These are phyloP conservation scores for Antheraea assamensis DNA, from an alignment of 2,888 invertebrate genomes.

Conservation along the genomic window DNA sequence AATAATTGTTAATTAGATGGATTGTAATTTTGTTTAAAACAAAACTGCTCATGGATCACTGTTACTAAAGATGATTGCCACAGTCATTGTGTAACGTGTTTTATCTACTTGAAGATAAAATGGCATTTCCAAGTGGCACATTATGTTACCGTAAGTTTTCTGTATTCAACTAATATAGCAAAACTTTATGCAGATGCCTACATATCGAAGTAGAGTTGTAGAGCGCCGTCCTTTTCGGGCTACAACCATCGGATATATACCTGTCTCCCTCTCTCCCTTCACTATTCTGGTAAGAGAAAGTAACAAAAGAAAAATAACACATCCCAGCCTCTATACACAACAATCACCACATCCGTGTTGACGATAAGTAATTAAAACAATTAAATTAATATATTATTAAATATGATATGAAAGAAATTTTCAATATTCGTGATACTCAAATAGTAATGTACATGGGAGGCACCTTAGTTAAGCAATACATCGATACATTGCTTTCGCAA, in stretches of 20 bases:
- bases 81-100: constrained; percentile 22
- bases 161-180: constrained; percentile 41
- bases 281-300: constrained; percentile 79
- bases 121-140: constrained; percentile 21
- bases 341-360: constrained; percentile 48
- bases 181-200: constrained; percentile 53
- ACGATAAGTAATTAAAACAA: constrained; percentile 33
- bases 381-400: constrained; percentile 28
- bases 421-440: constrained; percentile 48
- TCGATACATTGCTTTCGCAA: constrained; percentile 44
- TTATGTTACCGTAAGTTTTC: constrained; percentile 23
- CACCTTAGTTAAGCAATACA: constrained; percentile 58
- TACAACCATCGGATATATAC: constrained; percentile 36
- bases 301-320: constrained; percentile 79
- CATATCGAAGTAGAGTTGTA: constrained; percentile 57
- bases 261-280: constrained; percentile 74
- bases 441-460: constrained; percentile 45
- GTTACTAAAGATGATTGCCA: constrained; percentile 30
- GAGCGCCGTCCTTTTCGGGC: constrained; percentile 63
- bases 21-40: background rate
- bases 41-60: constrained; percentile 23
- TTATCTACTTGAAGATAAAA: constrained; percentile 22
- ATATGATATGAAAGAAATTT: constrained; percentile 25
- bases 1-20: background rate
- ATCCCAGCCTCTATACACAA: constrained; percentile 64